Evolutionary conservation across 2,113 vertebrate genomes (phyloP), one percentile per base, ranked within the genome.

Genomic region (Butorides virescens): DNA sequence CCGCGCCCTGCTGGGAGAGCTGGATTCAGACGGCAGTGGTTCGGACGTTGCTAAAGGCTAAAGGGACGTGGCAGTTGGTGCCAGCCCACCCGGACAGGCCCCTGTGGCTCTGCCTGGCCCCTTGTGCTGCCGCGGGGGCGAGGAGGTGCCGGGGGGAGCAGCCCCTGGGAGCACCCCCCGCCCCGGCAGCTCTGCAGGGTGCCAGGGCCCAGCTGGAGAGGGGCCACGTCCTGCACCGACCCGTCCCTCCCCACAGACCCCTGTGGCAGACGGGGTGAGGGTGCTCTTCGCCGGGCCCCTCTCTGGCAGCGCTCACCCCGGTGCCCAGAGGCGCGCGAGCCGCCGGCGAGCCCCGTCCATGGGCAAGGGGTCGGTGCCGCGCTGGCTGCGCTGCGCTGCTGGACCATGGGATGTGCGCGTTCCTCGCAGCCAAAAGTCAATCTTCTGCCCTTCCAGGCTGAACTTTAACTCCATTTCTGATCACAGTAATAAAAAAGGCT

Each of bases 331-430:
- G 11, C 0, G 12, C 14, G 59, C 34, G 52, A 21, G 52, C 53
- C 0, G 1, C 68, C 13, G 53, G 20, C 18, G 14, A 16, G 53
- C 7, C 26, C 10, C 7, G 3, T 27, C 34, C 6, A 4, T 6
- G 17, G 47, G 13, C 15, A 13, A 44, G 55, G 70, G 17, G 22
- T 8, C 11, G 5, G 22, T 9, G 70, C 77, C 44, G 46, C 30
- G 3, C 25, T 7, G 58, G n/a, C 44, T 27, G 26, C 3, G 22
- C 55, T 36, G 42, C 21, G 18, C 18, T 34, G 13, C 42, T 42
- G 2, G 2, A 44, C 1, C 0, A 5, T 42, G 44, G 34, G 16
- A 23, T 7, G 11, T 29, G 37, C 15, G 39, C 1, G 36, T 32
- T 47, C 32, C 19, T 77, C n/a, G 15, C 66, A 16, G 52, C 23